Base-by-base conservation (phyloP, 2,113 vertebrate genomes). In the Pluvialis apricaria region DNA sequence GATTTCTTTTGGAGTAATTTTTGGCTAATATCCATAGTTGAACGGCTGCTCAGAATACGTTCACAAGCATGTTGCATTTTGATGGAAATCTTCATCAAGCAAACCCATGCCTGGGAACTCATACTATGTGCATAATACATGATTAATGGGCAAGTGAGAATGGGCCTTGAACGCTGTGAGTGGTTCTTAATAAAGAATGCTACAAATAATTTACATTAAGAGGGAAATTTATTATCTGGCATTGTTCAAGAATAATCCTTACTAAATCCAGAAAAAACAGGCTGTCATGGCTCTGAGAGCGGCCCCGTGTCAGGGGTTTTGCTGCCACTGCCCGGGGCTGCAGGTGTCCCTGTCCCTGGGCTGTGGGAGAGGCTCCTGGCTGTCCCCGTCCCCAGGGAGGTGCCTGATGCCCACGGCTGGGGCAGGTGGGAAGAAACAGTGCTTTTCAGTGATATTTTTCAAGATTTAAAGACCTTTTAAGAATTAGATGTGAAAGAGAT, bases 211-310 rank as follows among this genome's bases (percentile, higher is more conserved):
- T 88, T 72, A 34, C 78, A 78, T 73, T 81, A 69, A 89, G 51
- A 69, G 44, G 49, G 34, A 86, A 84, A 92, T 86, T 36, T 84
- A 81, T 91, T 91, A 81, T 70, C 84, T 92, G 77, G 13, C n/a
- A 78, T 89, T 83, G 36, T 81, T 84, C 45, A 81, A 49, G 45
- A 81, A 44, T 62, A 81, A 70, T 70, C 45, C 51, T 58, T 52
- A 70, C 28, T 81, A 86, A 94, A 81, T 66, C 36, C 45, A 88
- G 83, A 31, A 44, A 68, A 86, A 61, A 1, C 20, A 81, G 49
- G 24, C 45, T 92, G 68, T 49, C 71, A 31, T 10, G 20, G 40
- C 40, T 72, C 49, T 65, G 44, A 38, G 62, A 38, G 54, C 1
- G 0, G 22, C 18, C 22, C 31, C 0, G 0, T 64, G 44, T 25